A percentile compares a stretch with the other conserved stretches of the same genome.
Conservation (phyloP, 1,140 invertebrate species). For the Camponotus pennsylvanicus region DNA sequence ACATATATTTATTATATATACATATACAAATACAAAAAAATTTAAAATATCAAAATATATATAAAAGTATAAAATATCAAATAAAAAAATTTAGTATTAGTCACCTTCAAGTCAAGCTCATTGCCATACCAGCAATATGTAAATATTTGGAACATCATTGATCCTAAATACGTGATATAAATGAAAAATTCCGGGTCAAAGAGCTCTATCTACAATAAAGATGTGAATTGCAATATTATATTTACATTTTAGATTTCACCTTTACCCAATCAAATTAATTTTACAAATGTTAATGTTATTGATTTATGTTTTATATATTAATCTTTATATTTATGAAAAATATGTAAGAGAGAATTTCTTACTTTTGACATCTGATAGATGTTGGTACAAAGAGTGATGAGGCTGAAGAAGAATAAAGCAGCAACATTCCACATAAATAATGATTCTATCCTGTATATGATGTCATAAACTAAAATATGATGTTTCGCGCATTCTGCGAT, state of each 20-base stretch:
- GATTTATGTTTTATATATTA: not conserved
- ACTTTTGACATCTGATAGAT: conserved; percentile 58
- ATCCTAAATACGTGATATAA: conserved; percentile 15
- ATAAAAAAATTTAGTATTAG: not conserved
- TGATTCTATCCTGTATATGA: conserved; percentile 34
- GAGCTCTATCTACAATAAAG: conserved; percentile 13
- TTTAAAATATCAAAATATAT: no score
- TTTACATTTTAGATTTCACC: not conserved
- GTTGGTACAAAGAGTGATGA: conserved; percentile 50
- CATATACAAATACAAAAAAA: not conserved
- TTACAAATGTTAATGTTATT: not conserved
- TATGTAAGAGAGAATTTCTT: not conserved
- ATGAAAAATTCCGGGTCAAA: conserved; percentile 30
- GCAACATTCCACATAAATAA: conserved; percentile 40
- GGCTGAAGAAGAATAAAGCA: conserved; percentile 47
- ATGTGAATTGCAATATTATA: not conserved
- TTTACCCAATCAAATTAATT: no score
- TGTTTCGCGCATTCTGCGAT: conserved; percentile 44
- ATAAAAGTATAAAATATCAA: no score
- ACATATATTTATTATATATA: not conserved
- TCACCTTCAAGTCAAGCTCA: conserved; percentile 54
- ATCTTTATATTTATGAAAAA: not conserved
- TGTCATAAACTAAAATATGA: conserved; percentile 28
- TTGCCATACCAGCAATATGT: conserved; percentile 67
- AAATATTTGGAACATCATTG: conserved; percentile 60